phyloP scores from a whole-genome alignment of 2,888 invertebrate species.

The Melieria omissa region DNA sequence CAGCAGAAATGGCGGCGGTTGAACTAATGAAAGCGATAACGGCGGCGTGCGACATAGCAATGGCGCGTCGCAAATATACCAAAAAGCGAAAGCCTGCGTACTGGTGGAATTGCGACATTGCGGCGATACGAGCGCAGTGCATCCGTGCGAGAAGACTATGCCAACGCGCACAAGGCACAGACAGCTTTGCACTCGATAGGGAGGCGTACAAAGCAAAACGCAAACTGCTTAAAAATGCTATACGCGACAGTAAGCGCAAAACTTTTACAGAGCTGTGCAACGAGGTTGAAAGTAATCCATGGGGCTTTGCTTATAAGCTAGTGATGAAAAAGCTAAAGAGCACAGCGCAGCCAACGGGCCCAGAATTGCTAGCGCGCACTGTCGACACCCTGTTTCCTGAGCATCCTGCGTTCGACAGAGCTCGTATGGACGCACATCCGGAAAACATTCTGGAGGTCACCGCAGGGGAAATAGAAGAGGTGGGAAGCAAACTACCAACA shows the following conservation, averaged over 20 bases:
- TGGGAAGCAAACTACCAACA: background rate
- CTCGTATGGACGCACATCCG: too few relatives aligned
- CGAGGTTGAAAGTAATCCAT: too few relatives aligned
- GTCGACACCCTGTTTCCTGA: background rate
- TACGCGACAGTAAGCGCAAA: background rate
- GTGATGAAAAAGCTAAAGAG: background rate
- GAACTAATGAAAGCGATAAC: background rate
- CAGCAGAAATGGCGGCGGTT: background rate
- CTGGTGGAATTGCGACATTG: slow-evolving; percentile 11
- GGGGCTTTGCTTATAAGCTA: background rate
- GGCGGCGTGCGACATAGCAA: background rate
- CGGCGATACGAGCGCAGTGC: background rate
- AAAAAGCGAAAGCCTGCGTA: background rate
- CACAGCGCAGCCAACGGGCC: background rate
- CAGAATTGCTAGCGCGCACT: background rate
- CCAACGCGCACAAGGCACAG: background rate
- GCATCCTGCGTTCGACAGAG: background rate
- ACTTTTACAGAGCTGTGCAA: background rate
- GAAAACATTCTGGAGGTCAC: background rate
- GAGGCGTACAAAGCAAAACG: background rate
- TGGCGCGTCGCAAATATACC: background rate
- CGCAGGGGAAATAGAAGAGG: background rate
- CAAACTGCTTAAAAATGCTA: background rate
- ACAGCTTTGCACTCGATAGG: background rate
- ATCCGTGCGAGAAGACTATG: background rate